Evolutionary conservation across 2,797 vertebrate species (phyloP).

Genomic region (Melanotaenia maccullochi): DNA sequence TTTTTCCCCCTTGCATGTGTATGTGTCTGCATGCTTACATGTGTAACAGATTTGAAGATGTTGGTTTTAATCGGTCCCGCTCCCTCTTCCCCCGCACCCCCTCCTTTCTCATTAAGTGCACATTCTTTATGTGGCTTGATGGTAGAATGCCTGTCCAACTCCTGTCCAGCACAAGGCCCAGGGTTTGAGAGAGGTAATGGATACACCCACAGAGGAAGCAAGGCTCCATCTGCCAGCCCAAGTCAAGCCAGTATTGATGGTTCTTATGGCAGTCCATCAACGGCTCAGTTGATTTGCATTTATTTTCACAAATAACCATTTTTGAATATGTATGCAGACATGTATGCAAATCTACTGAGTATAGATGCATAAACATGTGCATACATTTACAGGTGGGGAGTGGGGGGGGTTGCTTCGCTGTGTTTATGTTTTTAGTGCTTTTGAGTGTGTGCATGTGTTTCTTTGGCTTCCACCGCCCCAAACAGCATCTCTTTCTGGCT

Average conservation of each 20-base stretch:
- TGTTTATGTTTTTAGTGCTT: constrained; percentile 46
- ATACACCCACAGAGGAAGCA: constrained; percentile 49
- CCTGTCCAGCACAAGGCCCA: constrained; percentile 45
- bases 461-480: constrained; percentile 42
- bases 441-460: constrained; percentile 15
- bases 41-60: constrained; percentile 63
- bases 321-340: constrained; percentile 56
- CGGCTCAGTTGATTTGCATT: constrained; percentile 60
- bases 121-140: constrained; percentile 69
- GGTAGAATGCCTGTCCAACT: constrained; percentile 68
- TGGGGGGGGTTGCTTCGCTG: constrained; percentile 20
- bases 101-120: constrained; percentile 58
- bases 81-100: constrained; percentile 1
- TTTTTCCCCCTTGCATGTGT: constrained; percentile 1
- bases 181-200: constrained; percentile 55
- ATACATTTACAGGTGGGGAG: constrained; percentile 37
- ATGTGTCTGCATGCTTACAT: constrained; percentile 42
- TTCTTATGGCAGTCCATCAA: constrained; percentile 49
- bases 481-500: constrained; percentile 34
- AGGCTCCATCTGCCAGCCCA: constrained; percentile 57
- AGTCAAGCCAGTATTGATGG: constrained; percentile 34
- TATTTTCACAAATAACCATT: constrained; percentile 52
- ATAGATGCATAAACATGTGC: constrained; percentile 40
- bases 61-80: constrained; percentile 45
- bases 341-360: constrained; percentile 58